These are phyloP conservation scores for Ectemnius lituratus DNA, from an alignment of 2,888 invertebrate species.

Conservation along the genomic window DNA sequence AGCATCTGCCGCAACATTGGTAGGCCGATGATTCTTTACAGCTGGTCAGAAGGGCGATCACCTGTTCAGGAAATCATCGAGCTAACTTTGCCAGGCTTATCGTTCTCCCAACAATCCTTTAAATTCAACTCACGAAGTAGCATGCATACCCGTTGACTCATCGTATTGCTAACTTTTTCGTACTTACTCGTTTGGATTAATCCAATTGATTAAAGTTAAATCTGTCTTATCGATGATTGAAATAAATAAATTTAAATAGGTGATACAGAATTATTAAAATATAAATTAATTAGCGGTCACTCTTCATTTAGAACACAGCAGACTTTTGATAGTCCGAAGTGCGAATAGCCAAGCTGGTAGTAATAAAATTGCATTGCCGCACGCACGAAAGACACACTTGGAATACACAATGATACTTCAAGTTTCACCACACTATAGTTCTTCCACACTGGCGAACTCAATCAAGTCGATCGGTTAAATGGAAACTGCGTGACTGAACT, in stretches of 20 bases:
- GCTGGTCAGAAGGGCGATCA: constrained; percentile 59
- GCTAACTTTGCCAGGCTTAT: constrained; percentile 9
- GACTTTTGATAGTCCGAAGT: constrained; percentile 18
- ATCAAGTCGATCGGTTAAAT: constrained; percentile 27
- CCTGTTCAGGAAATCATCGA: constrained; percentile 64
- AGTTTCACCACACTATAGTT: constrained; percentile 31
- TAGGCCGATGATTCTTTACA: constrained; percentile 12
- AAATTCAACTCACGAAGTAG: no score
- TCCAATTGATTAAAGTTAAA: no score
- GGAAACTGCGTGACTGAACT: background rate
- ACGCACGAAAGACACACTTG: constrained; percentile 56
- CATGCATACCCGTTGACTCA: no score
- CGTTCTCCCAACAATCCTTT: background rate
- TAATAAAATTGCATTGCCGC: constrained; percentile 63
- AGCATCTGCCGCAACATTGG: constrained; percentile 4
- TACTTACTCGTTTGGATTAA: no score
- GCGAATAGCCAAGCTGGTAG: constrained; percentile 21
- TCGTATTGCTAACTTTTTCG: no score
- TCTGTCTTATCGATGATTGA: no score
- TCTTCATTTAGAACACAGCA: constrained; percentile 7
- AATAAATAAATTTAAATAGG: no score
- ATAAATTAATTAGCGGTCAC: background rate
- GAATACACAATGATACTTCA: constrained; percentile 52
- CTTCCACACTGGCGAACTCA: constrained; percentile 37
- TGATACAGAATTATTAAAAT: no score